Conservation (phyloP, 2,113 vertebrate species). For the Octodon degus region DNA sequence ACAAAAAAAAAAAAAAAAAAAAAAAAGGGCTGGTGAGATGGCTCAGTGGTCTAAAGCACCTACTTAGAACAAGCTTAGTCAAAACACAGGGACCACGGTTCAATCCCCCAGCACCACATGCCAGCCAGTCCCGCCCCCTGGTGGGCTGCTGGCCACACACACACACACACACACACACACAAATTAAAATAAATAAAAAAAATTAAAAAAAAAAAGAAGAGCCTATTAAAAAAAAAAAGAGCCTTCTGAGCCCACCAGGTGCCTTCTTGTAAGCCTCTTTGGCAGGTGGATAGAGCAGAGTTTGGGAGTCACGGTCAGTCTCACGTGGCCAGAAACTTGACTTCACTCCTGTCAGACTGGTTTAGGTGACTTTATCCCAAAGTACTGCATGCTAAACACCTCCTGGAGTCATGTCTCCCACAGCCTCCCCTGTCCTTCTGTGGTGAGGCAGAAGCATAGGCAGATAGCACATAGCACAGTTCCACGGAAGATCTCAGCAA, state of each 20-base stretch:
- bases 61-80: too few species aligned
- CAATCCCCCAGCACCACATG: too few species aligned
- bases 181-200: too few species aligned
- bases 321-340: not conserved
- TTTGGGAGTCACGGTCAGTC: not conserved
- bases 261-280: not conserved
- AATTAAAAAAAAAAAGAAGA: too few species aligned
- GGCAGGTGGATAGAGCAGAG: not conserved
- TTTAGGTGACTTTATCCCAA: not conserved
- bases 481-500: not conserved
- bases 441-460: not conserved
- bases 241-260: not conserved
- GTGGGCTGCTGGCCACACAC: too few species aligned
- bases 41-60: too few species aligned
- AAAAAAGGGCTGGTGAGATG: too few species aligned
- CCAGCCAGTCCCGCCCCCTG: too few species aligned
- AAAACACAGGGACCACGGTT: too few species aligned
- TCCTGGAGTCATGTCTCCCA: not conserved
- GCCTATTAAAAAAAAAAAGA: too few species aligned
- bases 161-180: too few species aligned
- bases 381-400: not conserved
- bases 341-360: conserved; percentile 25
- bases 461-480: not conserved
- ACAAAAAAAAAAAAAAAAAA: too few species aligned
- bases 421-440: not conserved